A percentile compares a stretch with the other conserved stretches of the same genome.
phyloP scores from a whole-genome alignment of 2,888 invertebrate species.

The Hartigia nigra region DNA sequence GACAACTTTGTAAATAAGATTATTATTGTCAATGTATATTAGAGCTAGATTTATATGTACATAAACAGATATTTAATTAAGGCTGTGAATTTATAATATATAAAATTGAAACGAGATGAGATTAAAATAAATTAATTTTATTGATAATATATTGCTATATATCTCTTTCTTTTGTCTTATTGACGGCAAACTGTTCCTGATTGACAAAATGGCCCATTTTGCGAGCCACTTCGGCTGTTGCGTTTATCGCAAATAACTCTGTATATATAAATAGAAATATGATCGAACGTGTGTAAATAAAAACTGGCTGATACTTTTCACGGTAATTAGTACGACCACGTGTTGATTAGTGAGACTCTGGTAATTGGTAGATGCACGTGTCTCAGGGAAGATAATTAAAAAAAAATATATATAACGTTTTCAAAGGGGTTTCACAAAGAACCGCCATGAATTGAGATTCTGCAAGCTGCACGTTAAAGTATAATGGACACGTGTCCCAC shows the following conservation, averaged over 20 bases:
- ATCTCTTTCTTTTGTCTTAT: too few relatives aligned
- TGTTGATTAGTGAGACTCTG: neutral
- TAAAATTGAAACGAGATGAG: conserved; percentile 39
- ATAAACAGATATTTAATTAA: conserved; percentile 29
- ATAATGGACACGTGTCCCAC: conserved; percentile 40
- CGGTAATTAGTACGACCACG: neutral
- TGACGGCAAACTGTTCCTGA: too few relatives aligned
- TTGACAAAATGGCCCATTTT: too few relatives aligned
- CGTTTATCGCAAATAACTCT: too few relatives aligned
- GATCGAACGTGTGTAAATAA: neutral
- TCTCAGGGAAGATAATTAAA: neutral
- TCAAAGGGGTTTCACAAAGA: conserved; percentile 16
- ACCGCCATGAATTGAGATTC: conserved; percentile 3
- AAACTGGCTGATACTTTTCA: neutral
- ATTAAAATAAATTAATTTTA: conserved; percentile 44
- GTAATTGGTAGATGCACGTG: neutral
- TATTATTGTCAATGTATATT: conserved; percentile 1
- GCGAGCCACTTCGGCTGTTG: too few relatives aligned
- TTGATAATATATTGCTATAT: too few relatives aligned
- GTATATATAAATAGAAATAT: neutral
- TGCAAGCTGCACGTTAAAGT: conserved; percentile 14
- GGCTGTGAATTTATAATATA: conserved; percentile 57
- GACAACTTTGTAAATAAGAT: conserved; percentile 8
- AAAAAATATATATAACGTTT: neutral
- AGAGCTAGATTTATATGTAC: conserved; percentile 17